phyloP scores from a whole-genome alignment of 2,888 invertebrate genomes.

The Xestia sexstrigata region DNA sequence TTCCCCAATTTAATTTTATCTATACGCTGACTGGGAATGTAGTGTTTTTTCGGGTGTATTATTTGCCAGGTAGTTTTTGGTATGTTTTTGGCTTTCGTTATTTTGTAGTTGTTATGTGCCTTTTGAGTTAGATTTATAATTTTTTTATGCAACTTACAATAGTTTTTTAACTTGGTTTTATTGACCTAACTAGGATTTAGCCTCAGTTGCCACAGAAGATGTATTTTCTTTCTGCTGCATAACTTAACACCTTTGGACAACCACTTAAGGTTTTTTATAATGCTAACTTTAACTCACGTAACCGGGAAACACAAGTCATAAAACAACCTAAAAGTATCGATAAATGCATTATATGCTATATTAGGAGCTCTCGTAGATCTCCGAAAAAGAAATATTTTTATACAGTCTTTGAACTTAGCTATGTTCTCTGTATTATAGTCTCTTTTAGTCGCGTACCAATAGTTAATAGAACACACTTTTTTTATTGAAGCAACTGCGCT shows the following conservation, averaged over 20 bases:
- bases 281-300: background rate
- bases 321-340: background rate
- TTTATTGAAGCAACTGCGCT: too few species aligned
- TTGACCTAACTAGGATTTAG: background rate
- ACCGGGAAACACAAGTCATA: constrained; percentile 9
- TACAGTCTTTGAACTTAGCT: too few species aligned
- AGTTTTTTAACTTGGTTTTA: background rate
- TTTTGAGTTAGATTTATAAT: background rate
- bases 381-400: background rate
- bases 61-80: background rate
- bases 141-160: background rate
- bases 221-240: background rate
- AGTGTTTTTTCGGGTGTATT: background rate
- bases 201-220: background rate
- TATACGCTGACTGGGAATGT: background rate
- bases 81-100: background rate
- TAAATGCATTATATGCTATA: background rate
- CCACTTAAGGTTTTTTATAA: background rate
- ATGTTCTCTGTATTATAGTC: too few species aligned
- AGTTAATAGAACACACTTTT: too few species aligned
- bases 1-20: constrained; percentile 1
- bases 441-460: too few species aligned
- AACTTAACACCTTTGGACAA: background rate
- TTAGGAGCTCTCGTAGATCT: background rate
- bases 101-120: background rate